Evolutionary conservation across 2,888 invertebrate species (phyloP), one percentile per base, ranked within the genome.

Genomic region (Embidobia sp.): DNA sequence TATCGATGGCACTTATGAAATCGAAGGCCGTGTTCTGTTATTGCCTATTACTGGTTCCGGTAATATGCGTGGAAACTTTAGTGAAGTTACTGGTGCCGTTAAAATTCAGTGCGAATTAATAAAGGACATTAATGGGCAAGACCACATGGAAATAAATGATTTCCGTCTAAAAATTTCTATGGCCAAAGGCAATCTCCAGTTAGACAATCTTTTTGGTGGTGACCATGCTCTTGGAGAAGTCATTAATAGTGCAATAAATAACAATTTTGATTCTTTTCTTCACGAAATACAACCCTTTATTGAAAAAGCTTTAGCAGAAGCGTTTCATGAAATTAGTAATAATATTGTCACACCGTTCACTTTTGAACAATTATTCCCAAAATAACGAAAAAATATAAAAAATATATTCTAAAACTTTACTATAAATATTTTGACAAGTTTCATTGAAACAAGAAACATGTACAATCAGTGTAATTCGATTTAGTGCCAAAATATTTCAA

Each of bases 141-240:
- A 91, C 44, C 91, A 91, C 83, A 53, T 93, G 8, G 88, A 89
- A 75, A 91, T 93, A 80, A 89, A 90, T 13, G 90, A 91, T 8
- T 90, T 92, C 19, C 90, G 91, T 37, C 88, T 93, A 79, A 91
- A 90, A 77, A 88, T 89, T 6, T 76, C 82, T 0, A 81, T 93
- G 31, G 91, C 91, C 59, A 92, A 93, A 81, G 93, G 93, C 81
- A 87, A 87, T 22, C 82, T 93, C 29, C 84, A 87, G 31, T 88
- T 94, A 0, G 91, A 92, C 0, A 93, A 93, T 53, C 90, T 93
- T 8, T 93, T 93, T 86, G 91, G 91, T 11, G 93, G 92, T 4
- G 93, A 93, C 81, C 91, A 91, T 81, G 87, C 90, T 35, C 89
- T 93, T 44, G 92, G 93, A 91, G 87, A 89, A 8, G 89, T 92